Evolutionary conservation across 2,888 invertebrate genomes (phyloP).

Genomic region (Xanthia icteritia): DNA sequence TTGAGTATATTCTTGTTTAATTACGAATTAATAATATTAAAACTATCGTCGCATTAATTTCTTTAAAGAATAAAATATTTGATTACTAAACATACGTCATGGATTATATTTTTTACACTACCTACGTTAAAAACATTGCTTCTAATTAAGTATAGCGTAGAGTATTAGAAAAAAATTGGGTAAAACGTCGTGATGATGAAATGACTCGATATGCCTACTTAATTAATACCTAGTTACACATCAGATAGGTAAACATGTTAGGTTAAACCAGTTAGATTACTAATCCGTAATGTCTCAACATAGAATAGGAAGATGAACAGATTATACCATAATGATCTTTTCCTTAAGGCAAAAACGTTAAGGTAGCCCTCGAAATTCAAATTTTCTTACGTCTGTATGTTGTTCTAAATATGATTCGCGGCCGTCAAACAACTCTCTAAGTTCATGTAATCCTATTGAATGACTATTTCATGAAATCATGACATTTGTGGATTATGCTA

Average conservation of each 20-base stretch:
- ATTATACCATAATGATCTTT: no score
- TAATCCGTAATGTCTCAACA: not conserved
- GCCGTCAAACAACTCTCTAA: no score
- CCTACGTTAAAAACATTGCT: not conserved
- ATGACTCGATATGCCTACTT: not conserved
- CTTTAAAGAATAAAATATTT: not conserved
- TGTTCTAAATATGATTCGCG: no score
- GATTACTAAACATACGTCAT: not conserved
- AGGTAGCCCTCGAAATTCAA: no score
- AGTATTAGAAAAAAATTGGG: not conserved
- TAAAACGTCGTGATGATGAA: not conserved
- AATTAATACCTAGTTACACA: not conserved
- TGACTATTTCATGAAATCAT: no score
- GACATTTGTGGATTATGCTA: no score
- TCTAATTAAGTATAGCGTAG: not conserved
- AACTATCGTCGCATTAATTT: not conserved
- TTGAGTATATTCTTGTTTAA: slow-evolving; percentile 16
- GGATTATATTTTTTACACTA: not conserved
- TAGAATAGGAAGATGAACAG: not conserved
- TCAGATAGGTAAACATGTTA: not conserved
- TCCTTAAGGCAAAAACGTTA: no score
- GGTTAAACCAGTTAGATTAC: not conserved
- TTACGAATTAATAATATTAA: slow-evolving; percentile 1
- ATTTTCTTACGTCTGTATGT: no score
- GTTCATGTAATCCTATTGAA: no score